Percentiles rank a stretch among this genome's conserved stretches.
Evolutionary conservation across 2,888 invertebrate species (phyloP).

Genomic region (Bombylius major): DNA sequence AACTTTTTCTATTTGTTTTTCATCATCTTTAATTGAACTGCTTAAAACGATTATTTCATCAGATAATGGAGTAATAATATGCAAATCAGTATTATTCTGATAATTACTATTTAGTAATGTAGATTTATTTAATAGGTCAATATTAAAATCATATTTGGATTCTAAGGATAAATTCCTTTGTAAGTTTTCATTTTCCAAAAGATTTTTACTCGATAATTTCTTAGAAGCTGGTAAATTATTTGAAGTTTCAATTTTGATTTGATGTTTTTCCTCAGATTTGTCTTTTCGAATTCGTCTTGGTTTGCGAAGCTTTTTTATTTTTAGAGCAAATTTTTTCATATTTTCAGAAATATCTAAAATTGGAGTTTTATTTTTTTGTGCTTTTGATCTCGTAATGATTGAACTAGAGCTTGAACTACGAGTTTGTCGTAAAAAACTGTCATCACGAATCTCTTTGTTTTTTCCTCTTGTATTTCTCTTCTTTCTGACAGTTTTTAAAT

Average conservation of each 20-base stretch:
- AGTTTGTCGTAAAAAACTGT: not conserved
- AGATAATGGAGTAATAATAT: not conserved
- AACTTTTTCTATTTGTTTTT: not conserved
- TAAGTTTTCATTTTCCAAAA: not conserved
- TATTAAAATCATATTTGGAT: constrained; percentile 1
- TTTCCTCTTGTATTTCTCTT: not conserved
- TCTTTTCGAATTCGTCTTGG: too few relatives aligned
- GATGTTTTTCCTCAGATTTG: too few relatives aligned
- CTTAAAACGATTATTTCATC: constrained; percentile 5
- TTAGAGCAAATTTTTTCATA: not conserved
- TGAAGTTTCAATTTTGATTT: too few relatives aligned
- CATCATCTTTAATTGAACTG: constrained; percentile 2
- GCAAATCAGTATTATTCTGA: constrained; percentile 3
- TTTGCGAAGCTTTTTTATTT: too few relatives aligned
- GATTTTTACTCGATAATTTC: not conserved
- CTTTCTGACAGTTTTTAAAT: not conserved
- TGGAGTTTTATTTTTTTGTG: constrained; percentile 10
- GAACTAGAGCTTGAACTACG: not conserved
- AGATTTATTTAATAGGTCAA: constrained; percentile 2
- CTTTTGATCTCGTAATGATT: constrained; percentile 10
- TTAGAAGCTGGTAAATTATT: too few relatives aligned
- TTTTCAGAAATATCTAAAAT: constrained; percentile 7
- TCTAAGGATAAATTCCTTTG: not conserved
- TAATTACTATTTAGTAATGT: not conserved
- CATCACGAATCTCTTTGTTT: too few relatives aligned